These are phyloP conservation scores for Alouatta palliata DNA, from an alignment of 2,113 vertebrate species.

Conservation along the genomic window DNA sequence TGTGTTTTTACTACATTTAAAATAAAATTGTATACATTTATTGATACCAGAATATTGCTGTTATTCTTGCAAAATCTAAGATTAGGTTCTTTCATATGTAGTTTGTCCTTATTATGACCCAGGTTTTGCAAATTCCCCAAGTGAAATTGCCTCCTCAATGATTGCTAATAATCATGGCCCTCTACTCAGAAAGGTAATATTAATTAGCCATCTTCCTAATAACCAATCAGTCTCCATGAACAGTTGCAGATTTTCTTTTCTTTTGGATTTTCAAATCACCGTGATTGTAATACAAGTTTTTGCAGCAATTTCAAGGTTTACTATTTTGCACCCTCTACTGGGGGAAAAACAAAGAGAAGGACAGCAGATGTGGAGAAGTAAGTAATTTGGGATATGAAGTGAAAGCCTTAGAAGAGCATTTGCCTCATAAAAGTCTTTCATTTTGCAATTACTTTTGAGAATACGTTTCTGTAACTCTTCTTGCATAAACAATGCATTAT, in stretches of 20 bases:
- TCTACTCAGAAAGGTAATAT: background rate
- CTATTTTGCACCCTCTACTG: slow-evolving; percentile 75
- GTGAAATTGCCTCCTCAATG: background rate
- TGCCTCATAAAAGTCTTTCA: background rate
- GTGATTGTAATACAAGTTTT: slow-evolving; percentile 1
- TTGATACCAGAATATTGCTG: background rate
- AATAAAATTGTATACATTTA: background rate
- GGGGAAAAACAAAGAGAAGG: slow-evolving; percentile 48
- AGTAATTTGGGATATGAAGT: background rate
- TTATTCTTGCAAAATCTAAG: background rate
- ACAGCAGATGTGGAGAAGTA: background rate
- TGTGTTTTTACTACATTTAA: background rate
- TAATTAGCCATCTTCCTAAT: background rate
- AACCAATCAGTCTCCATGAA: background rate
- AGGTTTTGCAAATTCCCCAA: background rate
- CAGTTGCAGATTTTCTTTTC: background rate
- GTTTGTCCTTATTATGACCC: background rate
- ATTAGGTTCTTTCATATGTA: background rate
- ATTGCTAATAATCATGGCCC: background rate
- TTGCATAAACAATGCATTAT: background rate
- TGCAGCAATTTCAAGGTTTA: slow-evolving; percentile 40
- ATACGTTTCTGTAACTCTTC: background rate
- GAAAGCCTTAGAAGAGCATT: background rate
- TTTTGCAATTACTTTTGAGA: slow-evolving; percentile 19
- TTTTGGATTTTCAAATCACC: slow-evolving; percentile 1